phyloP scores from a whole-genome alignment of 2,113 vertebrate species.

The Opisthocomus hoazin region DNA sequence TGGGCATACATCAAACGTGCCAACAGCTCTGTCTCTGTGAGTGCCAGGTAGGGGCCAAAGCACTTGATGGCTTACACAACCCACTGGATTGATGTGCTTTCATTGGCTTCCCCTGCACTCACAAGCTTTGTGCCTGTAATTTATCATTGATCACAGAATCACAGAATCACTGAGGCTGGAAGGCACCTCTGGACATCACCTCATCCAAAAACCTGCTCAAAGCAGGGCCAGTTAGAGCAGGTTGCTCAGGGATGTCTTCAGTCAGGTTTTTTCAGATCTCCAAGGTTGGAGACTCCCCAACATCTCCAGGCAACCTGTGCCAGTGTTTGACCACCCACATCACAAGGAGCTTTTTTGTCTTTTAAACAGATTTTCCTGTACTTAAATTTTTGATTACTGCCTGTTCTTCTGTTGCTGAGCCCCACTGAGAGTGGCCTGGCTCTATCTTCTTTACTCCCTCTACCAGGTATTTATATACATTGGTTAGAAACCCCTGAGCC shows the following conservation, averaged over 20 bases:
- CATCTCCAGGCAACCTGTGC: background rate
- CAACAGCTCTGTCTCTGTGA: background rate
- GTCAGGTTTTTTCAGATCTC: background rate
- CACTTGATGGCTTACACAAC: background rate
- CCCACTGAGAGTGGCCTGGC: background rate
- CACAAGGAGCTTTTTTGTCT: background rate
- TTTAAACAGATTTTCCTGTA: background rate
- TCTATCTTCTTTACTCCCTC: background rate
- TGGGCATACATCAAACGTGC: constrained; percentile 2
- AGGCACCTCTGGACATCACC: background rate
- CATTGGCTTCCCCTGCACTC: background rate
- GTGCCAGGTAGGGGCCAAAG: constrained; percentile 1
- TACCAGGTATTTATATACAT: background rate
- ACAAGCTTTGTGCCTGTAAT: background rate
- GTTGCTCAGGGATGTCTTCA: background rate
- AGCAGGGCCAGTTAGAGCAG: background rate
- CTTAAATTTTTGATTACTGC: background rate
- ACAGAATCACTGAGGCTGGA: background rate
- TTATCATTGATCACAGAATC: background rate
- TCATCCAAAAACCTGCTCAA: background rate
- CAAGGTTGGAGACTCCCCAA: background rate
- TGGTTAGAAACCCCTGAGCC: background rate
- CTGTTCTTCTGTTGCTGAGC: background rate
- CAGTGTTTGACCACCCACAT: background rate
- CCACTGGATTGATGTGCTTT: background rate